Evolutionary conservation across 1,140 invertebrate species (phyloP).

Genomic region (Drosophila asahinai): DNA sequence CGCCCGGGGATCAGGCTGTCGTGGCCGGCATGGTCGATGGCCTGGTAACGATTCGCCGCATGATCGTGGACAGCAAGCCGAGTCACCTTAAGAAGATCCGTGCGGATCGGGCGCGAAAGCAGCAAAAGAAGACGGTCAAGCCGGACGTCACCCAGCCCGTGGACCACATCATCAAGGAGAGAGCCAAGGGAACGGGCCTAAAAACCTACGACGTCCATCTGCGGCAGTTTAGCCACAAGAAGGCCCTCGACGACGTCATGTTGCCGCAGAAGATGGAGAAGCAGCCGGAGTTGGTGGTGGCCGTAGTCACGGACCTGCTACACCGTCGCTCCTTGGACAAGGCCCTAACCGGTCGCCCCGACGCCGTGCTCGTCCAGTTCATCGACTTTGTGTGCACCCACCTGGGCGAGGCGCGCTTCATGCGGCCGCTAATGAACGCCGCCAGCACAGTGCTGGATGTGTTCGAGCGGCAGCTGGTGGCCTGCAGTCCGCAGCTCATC

Average conservation of each 20-base stretch:
- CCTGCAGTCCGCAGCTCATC: constrained; percentile 86
- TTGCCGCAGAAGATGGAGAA: constrained; percentile 87
- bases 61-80: constrained; percentile 87
- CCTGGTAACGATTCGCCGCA: constrained; percentile 93
- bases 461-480: constrained; percentile 86
- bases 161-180: constrained; percentile 87
- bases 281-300: constrained; percentile 91
- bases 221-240: constrained; percentile 92
- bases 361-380: constrained; percentile 88
- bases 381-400: constrained; percentile 92
- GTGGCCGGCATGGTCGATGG: constrained; percentile 97
- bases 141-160: constrained; percentile 77
- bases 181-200: constrained; percentile 85
- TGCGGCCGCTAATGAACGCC: constrained; percentile 90
- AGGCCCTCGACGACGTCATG: constrained; percentile 92
- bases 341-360: constrained; percentile 90
- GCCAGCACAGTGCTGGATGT: constrained; percentile 91
- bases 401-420: constrained; percentile 91
- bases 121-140: neutral
- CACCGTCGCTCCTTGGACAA: constrained; percentile 90
- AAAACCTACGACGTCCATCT: constrained; percentile 90
- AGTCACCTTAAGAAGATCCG: constrained; percentile 81
- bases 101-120: constrained; percentile 40
- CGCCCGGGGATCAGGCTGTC: constrained; percentile 93
- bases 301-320: constrained; percentile 93